Conservation (phyloP, 2,113 vertebrate genomes). For the Sitta europaea region DNA sequence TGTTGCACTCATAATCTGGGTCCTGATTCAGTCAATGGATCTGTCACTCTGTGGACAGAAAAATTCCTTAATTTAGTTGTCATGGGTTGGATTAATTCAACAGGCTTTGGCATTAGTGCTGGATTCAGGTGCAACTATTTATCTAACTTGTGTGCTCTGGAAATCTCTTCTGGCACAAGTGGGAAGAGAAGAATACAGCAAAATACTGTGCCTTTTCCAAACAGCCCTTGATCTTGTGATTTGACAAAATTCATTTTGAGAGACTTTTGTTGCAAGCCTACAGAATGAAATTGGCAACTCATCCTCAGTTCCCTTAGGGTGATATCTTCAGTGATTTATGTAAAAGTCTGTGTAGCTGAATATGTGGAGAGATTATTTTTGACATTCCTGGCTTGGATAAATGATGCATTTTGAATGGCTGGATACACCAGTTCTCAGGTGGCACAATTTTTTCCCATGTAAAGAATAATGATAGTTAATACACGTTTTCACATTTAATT, state of each 20-base stretch:
- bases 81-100: background rate
- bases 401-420: background rate
- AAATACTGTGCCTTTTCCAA: background rate
- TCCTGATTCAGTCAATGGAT: background rate
- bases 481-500: conserved; percentile 22
- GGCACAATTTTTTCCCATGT: background rate
- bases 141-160: background rate
- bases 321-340: conserved; percentile 38
- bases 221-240: background rate
- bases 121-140: conserved; percentile 7
- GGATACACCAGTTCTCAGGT: conserved; percentile 13
- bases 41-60: background rate
- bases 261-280: background rate
- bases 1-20: background rate
- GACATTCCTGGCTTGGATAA: conserved; percentile 21
- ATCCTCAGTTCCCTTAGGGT: conserved; percentile 1
- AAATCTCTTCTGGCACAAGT: background rate
- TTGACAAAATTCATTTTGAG: conserved; percentile 18
- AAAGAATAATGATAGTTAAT: background rate
- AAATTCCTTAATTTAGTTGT: background rate
- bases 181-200: background rate
- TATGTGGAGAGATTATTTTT: conserved; percentile 40
- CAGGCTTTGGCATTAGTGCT: background rate
- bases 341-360: conserved; percentile 21
- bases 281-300: conserved; percentile 30